Base-by-base conservation (phyloP, 2,888 invertebrate species). In the Exephanes ischioxanthus region DNA sequence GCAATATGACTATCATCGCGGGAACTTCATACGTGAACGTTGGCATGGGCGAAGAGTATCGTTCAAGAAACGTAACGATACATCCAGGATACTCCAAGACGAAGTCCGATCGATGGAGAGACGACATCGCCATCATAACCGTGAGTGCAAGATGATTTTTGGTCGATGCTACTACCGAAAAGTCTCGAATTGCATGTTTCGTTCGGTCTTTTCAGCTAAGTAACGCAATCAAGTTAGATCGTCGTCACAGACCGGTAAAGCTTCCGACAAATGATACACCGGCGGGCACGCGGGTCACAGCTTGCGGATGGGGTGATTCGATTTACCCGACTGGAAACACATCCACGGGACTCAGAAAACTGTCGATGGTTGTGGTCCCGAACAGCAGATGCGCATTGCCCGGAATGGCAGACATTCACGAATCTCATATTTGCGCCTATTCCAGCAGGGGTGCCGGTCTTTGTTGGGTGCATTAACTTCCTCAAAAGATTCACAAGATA, bases 1-100 rank as follows among this genome's bases (percentile, higher is more conserved):
- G 11, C 7, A 68, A 58, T 55, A 84, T 87, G 86, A 41, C 55
- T 2, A 83, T 88, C 3, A 55, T 82, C 9, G 80, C 80, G 14
- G 87, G 85, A 19, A 80, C 79, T 1, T 85, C 83, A 30, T 51
- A 78, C 26, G 2, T 70, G 53, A 30, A 16, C 76, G 19, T 37
- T 48, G 45, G 67, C 22, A 6, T 61, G 48, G 33, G 84, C 72
- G 1, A 55, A 45, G 0, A 9, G 4, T 3, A 37, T 80, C 72
- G 33, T 71, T 80, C n/a, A 66, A 11, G 3, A 19, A 22, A 22
- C 3, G 2, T 9, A 19, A 58, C 22, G 22, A 22, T 19, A 58
- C 58, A 58, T 22, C 58, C 58, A 2, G 22, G 7, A 58, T 58
- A 26, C 58, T 22, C 22, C 6, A 11, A 6, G 3, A 9, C 5